A percentile compares a stretch with the other conserved stretches of the same genome.
These are phyloP conservation scores for Piaya cayana DNA, from an alignment of 2,113 vertebrate genomes.

Conservation along the genomic window DNA sequence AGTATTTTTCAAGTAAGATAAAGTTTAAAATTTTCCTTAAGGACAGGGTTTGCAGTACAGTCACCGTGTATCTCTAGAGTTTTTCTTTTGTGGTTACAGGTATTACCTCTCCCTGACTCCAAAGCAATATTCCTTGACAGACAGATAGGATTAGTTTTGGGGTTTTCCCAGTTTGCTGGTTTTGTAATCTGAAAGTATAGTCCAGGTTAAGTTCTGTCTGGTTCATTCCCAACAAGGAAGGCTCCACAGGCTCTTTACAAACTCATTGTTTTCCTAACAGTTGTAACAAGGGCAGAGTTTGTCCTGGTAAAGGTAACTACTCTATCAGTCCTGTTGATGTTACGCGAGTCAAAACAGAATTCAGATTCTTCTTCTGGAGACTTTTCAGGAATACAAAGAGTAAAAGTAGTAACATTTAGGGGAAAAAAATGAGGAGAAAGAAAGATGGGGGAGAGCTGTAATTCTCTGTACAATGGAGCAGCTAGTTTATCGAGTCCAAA, in stretches of 20 bases:
- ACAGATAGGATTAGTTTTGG: not conserved
- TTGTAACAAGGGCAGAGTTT: not conserved
- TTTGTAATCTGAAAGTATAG: not conserved
- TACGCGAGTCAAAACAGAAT: not conserved
- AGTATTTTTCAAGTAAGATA: conserved; percentile 4
- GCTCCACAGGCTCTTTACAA: not conserved
- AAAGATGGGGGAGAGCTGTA: not conserved
- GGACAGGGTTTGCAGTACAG: not conserved
- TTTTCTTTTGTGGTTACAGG: not conserved
- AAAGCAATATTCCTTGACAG: not conserved
- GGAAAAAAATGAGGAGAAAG: not conserved
- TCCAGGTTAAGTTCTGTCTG: not conserved
- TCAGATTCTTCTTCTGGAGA: not conserved
- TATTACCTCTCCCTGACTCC: not conserved
- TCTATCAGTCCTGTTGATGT: not conserved
- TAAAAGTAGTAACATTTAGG: not conserved
- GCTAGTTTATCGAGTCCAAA: conserved; percentile 20
- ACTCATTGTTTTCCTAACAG: not conserved
- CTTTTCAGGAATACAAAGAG: not conserved
- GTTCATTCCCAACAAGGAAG: not conserved
- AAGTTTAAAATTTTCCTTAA: conserved; percentile 41
- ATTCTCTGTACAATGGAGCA: not conserved
- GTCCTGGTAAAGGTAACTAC: not conserved
- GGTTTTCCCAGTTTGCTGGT: not conserved
- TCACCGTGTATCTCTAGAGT: not conserved